A percentile compares a stretch with the other conserved stretches of the same genome.
These are phyloP conservation scores for Taxidea taxus DNA, from an alignment of 2,113 vertebrate genomes.

Conservation along the genomic window DNA sequence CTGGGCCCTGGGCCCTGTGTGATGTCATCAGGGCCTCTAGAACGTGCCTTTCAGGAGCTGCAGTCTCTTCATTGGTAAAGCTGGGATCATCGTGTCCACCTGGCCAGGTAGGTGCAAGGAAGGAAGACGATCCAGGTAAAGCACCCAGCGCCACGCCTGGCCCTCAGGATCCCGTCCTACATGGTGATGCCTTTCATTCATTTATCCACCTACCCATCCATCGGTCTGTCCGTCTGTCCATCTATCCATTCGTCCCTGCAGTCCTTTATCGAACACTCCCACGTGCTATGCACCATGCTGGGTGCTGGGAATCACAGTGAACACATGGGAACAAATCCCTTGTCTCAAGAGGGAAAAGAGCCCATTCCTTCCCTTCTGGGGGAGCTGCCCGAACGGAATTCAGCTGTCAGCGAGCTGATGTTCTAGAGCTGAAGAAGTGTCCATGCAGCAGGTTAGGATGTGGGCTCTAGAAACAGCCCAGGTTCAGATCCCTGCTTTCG, in stretches of 20 bases:
- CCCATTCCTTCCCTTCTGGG: background rate
- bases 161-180: background rate
- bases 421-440: background rate
- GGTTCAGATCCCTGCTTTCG: accelerated
- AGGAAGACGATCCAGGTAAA: background rate
- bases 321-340: background rate
- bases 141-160: accelerated
- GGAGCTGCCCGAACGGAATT: background rate
- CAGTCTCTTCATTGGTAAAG: accelerated
- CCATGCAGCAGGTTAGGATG: accelerated
- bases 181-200: accelerated
- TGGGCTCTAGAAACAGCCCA: background rate
- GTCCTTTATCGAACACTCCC: background rate
- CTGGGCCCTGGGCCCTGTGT: background rate
- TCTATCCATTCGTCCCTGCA: too few species aligned
- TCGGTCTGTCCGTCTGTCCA: too few species aligned
- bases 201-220: accelerated
- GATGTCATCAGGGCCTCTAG: background rate
- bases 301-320: background rate
- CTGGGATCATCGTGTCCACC: background rate
- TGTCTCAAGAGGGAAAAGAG: background rate
- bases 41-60: background rate
- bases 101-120: background rate
- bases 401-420: too few species aligned
- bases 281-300: accelerated